Conservation (phyloP, 2,797 vertebrate genomes). For the Apogon talboti region DNA sequence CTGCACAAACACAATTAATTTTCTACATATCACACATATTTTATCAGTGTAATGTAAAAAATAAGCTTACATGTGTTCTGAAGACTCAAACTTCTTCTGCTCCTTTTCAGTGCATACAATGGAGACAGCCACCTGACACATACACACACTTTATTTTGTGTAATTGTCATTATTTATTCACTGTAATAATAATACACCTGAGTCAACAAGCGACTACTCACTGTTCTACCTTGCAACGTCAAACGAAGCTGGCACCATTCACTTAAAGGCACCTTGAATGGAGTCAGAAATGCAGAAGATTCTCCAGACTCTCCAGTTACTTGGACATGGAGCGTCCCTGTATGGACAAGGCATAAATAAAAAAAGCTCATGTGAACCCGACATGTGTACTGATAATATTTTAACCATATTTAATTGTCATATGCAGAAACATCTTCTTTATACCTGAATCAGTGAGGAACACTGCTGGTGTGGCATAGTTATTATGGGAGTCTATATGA, state of each 20-base stretch:
- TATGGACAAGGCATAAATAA: neutral
- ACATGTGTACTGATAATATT: no score
- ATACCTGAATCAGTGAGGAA: constrained; percentile 81
- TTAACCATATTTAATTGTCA: no score
- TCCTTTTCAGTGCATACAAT: constrained; percentile 65
- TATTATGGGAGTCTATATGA: constrained; percentile 72
- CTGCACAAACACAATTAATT: constrained; percentile 53
- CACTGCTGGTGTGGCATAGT: constrained; percentile 78
- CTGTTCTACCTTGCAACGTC: constrained; percentile 65
- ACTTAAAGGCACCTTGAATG: constrained; percentile 72
- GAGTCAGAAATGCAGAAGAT: constrained; percentile 75
- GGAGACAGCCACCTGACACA: constrained; percentile 74
- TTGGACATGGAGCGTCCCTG: constrained; percentile 85
- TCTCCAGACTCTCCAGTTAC: constrained; percentile 56
- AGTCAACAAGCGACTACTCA: constrained; percentile 54
- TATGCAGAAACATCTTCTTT: neutral
- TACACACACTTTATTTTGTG: neutral
- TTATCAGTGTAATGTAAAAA: neutral
- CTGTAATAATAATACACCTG: neutral
- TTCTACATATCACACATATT: neutral
- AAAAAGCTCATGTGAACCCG: no score
- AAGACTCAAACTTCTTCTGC: constrained; percentile 27
- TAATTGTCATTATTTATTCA: neutral
- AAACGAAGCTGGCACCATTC: constrained; percentile 83
- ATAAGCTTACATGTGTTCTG: constrained; percentile 72